Evolutionary conservation across 2,797 vertebrate genomes (phyloP).

Genomic region (Scleropages formosus): DNA sequence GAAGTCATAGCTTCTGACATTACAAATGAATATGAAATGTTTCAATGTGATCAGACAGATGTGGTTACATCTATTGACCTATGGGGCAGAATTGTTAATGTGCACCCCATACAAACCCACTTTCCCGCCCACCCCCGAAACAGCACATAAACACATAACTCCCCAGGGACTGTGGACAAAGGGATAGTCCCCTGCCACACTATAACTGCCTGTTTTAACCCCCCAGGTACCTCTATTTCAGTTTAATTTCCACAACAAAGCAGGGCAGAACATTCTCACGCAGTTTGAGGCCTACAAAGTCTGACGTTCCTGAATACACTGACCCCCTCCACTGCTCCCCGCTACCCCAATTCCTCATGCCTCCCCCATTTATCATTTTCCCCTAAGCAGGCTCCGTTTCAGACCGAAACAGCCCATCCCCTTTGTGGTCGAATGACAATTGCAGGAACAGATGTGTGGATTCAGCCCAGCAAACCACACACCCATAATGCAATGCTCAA

Average conservation of each 20-base stretch:
- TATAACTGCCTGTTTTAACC: constrained; percentile 29
- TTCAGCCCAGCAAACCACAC: not conserved
- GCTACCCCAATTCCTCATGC: not conserved
- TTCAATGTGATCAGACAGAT: too few species aligned
- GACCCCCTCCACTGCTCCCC: not conserved
- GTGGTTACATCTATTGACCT: too few species aligned
- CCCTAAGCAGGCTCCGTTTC: not conserved
- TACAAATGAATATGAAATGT: too few species aligned
- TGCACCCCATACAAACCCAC: not conserved
- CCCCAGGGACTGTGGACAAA: constrained; percentile 27
- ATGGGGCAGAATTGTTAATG: not conserved
- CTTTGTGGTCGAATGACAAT: not conserved
- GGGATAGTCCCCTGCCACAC: constrained; percentile 26
- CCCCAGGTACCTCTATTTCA: constrained; percentile 18
- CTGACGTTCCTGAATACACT: constrained; percentile 24
- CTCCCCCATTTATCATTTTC: constrained; percentile 15
- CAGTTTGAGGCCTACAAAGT: constrained; percentile 37
- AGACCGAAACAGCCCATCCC: not conserved
- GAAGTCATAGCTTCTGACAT: not conserved
- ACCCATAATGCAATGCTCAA: constrained; percentile 18
- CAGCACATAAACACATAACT: not conserved
- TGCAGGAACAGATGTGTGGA: constrained; percentile 17
- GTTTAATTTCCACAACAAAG: constrained; percentile 54
- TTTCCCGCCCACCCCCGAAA: not conserved
- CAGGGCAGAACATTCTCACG: constrained; percentile 56